phyloP scores from a whole-genome alignment of 2,888 invertebrate genomes.

The Rhimphoctona megacephalus region DNA sequence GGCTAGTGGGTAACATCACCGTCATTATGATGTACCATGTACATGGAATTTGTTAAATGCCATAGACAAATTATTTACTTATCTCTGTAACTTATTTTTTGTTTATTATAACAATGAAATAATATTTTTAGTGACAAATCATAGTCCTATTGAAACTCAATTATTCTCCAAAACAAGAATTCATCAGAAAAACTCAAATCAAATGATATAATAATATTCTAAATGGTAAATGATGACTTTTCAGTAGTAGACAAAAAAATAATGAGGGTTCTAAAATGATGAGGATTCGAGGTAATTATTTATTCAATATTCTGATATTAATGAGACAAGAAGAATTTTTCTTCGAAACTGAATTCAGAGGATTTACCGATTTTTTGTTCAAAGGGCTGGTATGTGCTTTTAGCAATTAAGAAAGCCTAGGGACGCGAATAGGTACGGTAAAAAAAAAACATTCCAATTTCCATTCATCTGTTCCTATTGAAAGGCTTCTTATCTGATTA shows the following conservation, averaged over 20 bases:
- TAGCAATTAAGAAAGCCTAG: neutral
- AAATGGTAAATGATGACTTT: no score
- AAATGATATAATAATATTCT: no score
- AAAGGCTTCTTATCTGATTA: slow-evolving; percentile 81
- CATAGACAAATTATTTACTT: neutral
- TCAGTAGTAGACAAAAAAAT: neutral
- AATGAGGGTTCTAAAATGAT: neutral
- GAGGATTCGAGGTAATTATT: neutral
- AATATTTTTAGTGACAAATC: neutral
- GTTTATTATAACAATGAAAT: neutral
- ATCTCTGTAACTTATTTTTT: neutral
- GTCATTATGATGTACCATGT: neutral
- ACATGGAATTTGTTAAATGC: neutral
- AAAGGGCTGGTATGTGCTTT: neutral
- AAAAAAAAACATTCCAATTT: slow-evolving; percentile 39
- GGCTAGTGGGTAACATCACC: neutral
- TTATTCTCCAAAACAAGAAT: neutral
- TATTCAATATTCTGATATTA: neutral
- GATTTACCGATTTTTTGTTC: neutral
- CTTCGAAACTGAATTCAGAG: neutral
- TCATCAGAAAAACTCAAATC: no score
- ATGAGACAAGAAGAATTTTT: neutral
- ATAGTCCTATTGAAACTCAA: neutral
- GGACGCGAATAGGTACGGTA: neutral
- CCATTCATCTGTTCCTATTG: slow-evolving; percentile 49